Evolutionary conservation across 2,113 vertebrate species (phyloP).

Genomic region (Puma concolor): DNA sequence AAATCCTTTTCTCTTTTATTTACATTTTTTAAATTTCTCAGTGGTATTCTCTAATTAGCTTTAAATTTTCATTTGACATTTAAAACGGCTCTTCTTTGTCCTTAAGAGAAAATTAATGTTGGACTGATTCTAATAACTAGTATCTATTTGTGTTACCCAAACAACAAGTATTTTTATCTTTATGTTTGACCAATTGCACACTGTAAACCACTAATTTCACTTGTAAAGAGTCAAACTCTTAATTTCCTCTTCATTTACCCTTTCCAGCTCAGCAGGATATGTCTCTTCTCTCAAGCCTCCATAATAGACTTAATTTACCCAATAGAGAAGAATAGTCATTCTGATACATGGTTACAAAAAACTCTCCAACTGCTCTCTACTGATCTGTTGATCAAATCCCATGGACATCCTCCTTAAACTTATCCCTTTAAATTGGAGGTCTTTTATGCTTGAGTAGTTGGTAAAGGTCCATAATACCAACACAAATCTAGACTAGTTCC

Average conservation of each 20-base stretch:
- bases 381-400: neutral
- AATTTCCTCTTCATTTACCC: constrained; percentile 56
- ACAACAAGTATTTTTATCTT: constrained; percentile 76
- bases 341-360: neutral
- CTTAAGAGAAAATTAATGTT: constrained; percentile 64
- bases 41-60: constrained; percentile 59
- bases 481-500: neutral
- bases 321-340: neutral
- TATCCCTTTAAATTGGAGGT: neutral
- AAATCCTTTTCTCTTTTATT: constrained; percentile 57
- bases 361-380: neutral
- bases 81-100: constrained; percentile 51
- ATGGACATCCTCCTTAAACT: neutral
- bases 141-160: constrained; percentile 72
- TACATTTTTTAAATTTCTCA: constrained; percentile 24
- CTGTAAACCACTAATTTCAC: constrained; percentile 74
- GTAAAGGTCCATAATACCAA: neutral
- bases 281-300: constrained; percentile 32
- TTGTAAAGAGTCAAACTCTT: constrained; percentile 65
- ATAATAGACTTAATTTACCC: neutral
- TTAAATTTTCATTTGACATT: constrained; percentile 60
- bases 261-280: constrained; percentile 57
- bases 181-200: constrained; percentile 72
- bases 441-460: neutral
- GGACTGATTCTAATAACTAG: constrained; percentile 60